Evolutionary conservation across 2,888 invertebrate species (phyloP), one percentile per base, ranked within the genome.

Genomic region (Pilophorus perplexus): DNA sequence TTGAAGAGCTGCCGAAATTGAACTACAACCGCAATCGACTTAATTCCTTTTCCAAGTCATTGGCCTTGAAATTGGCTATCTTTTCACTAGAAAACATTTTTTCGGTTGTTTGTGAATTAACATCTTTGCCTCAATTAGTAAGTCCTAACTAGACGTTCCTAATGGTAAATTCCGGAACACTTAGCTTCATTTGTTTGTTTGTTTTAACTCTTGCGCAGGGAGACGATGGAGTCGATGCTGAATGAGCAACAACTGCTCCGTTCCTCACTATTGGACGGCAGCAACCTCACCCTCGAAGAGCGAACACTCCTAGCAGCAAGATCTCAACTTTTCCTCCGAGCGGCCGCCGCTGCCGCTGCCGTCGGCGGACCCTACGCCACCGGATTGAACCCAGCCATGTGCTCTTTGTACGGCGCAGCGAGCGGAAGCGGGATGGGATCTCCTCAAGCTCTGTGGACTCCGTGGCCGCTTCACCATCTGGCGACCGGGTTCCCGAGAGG

Each of bases 211-310:
- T n/a, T n/a, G 73, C 74, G 64, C 76, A 80, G 82, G 73, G 89
- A 90, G 75, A 88, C 88, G 38, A 88, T 89, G 86, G 89, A 89
- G 78, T 79, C 85, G 73, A 84, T 89, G 80, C 80, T 89, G 76
- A 86, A 88, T 82, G 88, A 89, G 74, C 88, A 89, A 75, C 88
- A 88, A 74, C 81, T 88, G 74, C 80, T 88, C 12, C 83, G 84
- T 40, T 81, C 82, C 2, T 80, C 83, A 2, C 75, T 81, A 40
- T 78, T 83, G 33, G 72, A 86, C 74, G 85, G 85, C 74, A 85
- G 84, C 74, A 87, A 86, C 73, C 78, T 89, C 48, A 87, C 87
- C 16, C 75, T 88, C 70, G 89, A 89, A 75, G 89, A 89, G 76
- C 64, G 72, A 74, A 88, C 89, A 1, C 82, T 89, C 42, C 79